Percentiles rank a stretch among this genome's conserved stretches.
These are phyloP conservation scores for Plagiodera versicolora DNA, from an alignment of 2,888 invertebrate genomes.

Conservation along the genomic window DNA sequence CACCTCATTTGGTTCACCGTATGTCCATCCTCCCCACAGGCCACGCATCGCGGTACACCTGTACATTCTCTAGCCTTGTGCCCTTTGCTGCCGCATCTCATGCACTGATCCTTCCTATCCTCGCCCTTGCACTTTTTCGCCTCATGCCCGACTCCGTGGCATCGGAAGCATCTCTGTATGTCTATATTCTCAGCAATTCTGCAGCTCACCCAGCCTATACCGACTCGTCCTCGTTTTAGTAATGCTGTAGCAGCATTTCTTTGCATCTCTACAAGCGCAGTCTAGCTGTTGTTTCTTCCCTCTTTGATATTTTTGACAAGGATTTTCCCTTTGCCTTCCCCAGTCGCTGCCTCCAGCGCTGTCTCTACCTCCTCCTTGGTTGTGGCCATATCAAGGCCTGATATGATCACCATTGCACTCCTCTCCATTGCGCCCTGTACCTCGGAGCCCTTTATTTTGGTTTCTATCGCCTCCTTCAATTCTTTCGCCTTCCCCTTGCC, in stretches of 20 bases:
- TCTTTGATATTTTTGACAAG: no score
- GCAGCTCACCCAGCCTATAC: neutral
- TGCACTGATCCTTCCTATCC: constrained; percentile 4
- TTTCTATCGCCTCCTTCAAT: constrained; percentile 12
- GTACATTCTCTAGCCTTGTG: constrained; percentile 14
- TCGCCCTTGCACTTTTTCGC: constrained; percentile 5
- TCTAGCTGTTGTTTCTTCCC: neutral
- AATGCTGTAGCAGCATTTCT: neutral
- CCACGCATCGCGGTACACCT: no score
- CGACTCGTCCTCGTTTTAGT: neutral
- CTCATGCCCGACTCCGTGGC: constrained; percentile 11
- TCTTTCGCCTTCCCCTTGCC: no score
- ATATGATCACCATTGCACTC: neutral
- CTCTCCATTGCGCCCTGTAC: neutral
- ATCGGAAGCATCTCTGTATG: neutral
- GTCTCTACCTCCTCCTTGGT: neutral
- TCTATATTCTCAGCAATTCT: neutral
- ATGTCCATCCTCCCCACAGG: constrained; percentile 17
- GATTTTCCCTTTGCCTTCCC: neutral
- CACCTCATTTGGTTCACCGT: constrained; percentile 11
- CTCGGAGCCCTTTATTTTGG: neutral
- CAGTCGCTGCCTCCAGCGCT: neutral
- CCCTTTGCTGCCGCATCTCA: constrained; percentile 12
- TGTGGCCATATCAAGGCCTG: neutral
- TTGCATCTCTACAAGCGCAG: no score